phyloP scores from a whole-genome alignment of 92 coral and sea anemone genomes.

The Zoanthus gigantus region DNA sequence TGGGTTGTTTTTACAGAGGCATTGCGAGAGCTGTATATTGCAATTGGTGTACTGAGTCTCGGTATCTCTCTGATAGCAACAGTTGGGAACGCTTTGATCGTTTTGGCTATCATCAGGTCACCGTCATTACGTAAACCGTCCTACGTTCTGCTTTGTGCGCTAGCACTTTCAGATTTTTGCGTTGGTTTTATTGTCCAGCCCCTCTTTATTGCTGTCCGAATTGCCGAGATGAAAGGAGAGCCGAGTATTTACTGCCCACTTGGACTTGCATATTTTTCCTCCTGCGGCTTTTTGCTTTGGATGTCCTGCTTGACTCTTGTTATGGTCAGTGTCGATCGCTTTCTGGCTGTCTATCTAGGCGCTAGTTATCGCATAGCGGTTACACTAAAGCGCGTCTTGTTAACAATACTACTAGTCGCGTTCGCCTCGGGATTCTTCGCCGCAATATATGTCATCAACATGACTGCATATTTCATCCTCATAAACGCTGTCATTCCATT shows the following conservation, averaged over 20 bases:
- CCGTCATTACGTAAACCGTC: conserved; percentile 24
- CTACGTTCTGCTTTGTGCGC: conserved; percentile 14
- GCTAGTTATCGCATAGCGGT: conserved; percentile 12
- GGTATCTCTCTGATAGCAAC: conserved; percentile 5
- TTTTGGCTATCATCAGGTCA: conserved; percentile 16
- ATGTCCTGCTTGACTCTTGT: conserved; percentile 42
- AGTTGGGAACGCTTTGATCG: conserved; percentile 23
- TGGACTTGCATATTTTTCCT: conserved; percentile 32
- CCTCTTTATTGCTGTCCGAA: conserved; percentile 32
- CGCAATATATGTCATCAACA: conserved; percentile 1
- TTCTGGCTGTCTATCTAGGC: conserved; percentile 24
- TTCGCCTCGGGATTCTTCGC: conserved; percentile 15
- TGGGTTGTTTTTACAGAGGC: conserved; percentile 19
- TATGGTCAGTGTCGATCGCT: conserved; percentile 22
- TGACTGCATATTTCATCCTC: conserved; percentile 12
- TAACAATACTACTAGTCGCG: neutral
- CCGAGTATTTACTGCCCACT: conserved; percentile 22
- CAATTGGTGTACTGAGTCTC: neutral
- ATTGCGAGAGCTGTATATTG: neutral
- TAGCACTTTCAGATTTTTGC: conserved; percentile 26
- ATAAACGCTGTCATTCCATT: conserved; percentile 33
- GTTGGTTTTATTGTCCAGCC: conserved; percentile 42
- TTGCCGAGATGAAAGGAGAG: conserved; percentile 20
- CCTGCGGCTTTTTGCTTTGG: conserved; percentile 21
- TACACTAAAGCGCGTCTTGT: conserved; percentile 11